Evolutionary conservation across 2,113 vertebrate genomes (phyloP).

Genomic region (Platichthys stellatus): DNA sequence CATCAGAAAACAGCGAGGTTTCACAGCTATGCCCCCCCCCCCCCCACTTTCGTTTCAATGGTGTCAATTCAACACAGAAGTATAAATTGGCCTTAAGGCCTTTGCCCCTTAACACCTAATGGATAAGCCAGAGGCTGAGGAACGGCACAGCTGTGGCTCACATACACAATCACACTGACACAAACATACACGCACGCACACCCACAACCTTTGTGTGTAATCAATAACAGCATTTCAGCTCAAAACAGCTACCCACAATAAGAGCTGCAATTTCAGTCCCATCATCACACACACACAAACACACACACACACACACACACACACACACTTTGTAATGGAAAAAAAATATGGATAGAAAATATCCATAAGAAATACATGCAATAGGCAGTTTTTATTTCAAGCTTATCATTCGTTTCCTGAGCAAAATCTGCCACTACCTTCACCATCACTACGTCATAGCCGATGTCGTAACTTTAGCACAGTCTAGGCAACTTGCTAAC

Average conservation of each 20-base stretch:
- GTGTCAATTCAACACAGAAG: not conserved
- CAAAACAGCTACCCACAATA: conserved; percentile 48
- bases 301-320: too few relatives aligned
- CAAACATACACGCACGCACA: conserved; percentile 23
- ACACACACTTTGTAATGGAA: too few relatives aligned
- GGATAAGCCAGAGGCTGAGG: conserved; percentile 58
- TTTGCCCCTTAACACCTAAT: conserved; percentile 33
- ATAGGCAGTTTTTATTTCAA: too few relatives aligned
- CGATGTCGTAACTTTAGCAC: too few relatives aligned
- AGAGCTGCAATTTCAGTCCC: conserved; percentile 33
- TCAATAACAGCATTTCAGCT: conserved; percentile 71
- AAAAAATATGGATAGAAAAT: too few relatives aligned
- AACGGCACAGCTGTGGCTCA: conserved; percentile 54
- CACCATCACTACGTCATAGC: too few relatives aligned
- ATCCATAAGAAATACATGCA: too few relatives aligned
- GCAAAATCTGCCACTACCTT: too few relatives aligned
- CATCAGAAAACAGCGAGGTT: not conserved
- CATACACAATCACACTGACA: conserved; percentile 4
- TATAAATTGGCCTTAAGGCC: conserved; percentile 3
- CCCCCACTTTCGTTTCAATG: not conserved
- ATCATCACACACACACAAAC: conserved; percentile 5
- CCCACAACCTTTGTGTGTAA: conserved; percentile 64
- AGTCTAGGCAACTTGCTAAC: too few relatives aligned
- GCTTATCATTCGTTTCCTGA: too few relatives aligned
- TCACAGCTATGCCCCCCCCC: not conserved